Evolutionary conservation across 2,888 invertebrate genomes (phyloP).

Genomic region (Meteorus colon): DNA sequence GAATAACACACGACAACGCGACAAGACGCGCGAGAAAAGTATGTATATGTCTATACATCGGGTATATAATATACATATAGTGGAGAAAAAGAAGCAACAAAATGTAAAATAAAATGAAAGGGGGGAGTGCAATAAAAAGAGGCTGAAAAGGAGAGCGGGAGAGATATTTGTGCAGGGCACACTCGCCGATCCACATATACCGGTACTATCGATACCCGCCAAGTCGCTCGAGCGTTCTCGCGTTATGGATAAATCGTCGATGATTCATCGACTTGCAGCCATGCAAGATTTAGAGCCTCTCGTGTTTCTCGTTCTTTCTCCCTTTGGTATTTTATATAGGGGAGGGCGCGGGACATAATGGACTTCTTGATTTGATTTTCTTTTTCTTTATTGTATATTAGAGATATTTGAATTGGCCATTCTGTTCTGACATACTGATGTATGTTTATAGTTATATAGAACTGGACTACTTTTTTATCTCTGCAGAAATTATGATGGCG

Average conservation of each 20-base stretch:
- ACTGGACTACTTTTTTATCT: too few relatives aligned
- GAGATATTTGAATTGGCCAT: not conserved
- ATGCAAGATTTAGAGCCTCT: conserved; percentile 43
- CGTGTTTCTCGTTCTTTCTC: conserved; percentile 31
- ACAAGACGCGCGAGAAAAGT: conserved; percentile 6
- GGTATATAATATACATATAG: conserved; percentile 3
- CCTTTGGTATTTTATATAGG: conserved; percentile 1
- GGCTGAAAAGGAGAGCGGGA: conserved; percentile 3
- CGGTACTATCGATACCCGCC: conserved; percentile 41
- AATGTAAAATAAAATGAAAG: conserved; percentile 8
- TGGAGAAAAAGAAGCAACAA: conserved; percentile 23
- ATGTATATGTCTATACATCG: not conserved
- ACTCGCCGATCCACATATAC: conserved; percentile 44
- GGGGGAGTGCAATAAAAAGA: conserved; percentile 7
- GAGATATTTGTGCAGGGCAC: conserved; percentile 42
- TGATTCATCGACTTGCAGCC: conserved; percentile 43
- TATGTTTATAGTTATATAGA: too few relatives aligned
- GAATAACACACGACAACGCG: conserved; percentile 31
- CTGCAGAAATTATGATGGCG: too few relatives aligned
- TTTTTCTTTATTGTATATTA: not conserved
- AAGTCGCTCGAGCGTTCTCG: conserved; percentile 37
- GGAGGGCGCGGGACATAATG: conserved; percentile 1
- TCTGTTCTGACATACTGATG: not conserved
- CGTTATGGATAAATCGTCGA: conserved; percentile 46
- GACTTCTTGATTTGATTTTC: conserved; percentile 1